phyloP scores from a whole-genome alignment of 1,140 invertebrate genomes.

The Adoxophyes honmai region DNA sequence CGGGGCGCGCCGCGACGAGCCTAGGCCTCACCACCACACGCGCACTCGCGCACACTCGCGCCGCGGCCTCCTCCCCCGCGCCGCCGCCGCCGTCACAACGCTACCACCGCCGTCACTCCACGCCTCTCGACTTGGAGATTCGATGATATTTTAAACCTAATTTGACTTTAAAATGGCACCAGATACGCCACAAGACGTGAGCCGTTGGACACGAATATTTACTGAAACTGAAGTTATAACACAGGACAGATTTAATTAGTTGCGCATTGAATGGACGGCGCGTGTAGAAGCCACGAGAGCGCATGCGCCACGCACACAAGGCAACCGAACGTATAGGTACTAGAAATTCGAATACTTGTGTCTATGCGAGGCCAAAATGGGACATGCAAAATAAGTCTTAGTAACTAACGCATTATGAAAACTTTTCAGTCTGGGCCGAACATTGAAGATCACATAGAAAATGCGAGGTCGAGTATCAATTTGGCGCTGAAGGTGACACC shows the following conservation, averaged over 20 bases:
- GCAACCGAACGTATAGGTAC: slow-evolving; percentile 30
- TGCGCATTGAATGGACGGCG: slow-evolving; percentile 67
- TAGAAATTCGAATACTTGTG: slow-evolving; percentile 36
- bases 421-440: too few species aligned
- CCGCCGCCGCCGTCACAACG: slow-evolving; percentile 35
- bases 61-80: slow-evolving; percentile 30
- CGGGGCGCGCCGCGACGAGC: slow-evolving; percentile 61
- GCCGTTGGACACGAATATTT: slow-evolving; percentile 51
- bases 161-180: slow-evolving; percentile 56
- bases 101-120: slow-evolving; percentile 23
- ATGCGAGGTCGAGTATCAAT: neutral
- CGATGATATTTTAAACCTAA: slow-evolving; percentile 64
- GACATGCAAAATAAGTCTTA: slow-evolving; percentile 34
- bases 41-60: slow-evolving; percentile 57
- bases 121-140: slow-evolving; percentile 44
- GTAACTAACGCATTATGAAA: slow-evolving; percentile 13
- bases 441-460: too few species aligned
- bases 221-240: slow-evolving; percentile 22
- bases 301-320: slow-evolving; percentile 64
- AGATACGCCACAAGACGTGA: slow-evolving; percentile 43
- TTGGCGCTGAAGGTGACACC: neutral
- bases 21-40: slow-evolving; percentile 55
- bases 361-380: slow-evolving; percentile 30
- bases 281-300: slow-evolving; percentile 54
- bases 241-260: slow-evolving; percentile 32